Evolutionary conservation across 2,113 vertebrate genomes (phyloP).

Genomic region (Tenebrosternarchus preto): DNA sequence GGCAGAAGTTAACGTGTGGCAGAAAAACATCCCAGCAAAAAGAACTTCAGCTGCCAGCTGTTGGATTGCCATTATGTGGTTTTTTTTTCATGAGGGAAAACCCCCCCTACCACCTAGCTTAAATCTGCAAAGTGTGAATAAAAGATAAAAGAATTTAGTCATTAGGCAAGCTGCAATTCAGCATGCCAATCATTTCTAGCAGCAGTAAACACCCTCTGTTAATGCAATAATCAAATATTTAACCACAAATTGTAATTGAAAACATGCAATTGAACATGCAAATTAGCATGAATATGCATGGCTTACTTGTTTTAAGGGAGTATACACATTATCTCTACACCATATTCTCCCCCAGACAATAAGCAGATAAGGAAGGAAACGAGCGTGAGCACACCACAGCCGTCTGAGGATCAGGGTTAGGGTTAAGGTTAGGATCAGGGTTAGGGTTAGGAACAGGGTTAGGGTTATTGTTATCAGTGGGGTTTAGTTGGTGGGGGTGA

Average conservation of each 20-base stretch:
- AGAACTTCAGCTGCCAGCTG: constrained; percentile 10
- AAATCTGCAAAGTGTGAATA: constrained; percentile 21
- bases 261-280: constrained; percentile 14
- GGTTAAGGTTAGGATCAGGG: no score
- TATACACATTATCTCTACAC: constrained; percentile 3
- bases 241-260: constrained; percentile 39
- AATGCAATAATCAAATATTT: constrained; percentile 37
- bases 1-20: constrained; percentile 14
- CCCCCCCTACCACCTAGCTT: constrained; percentile 13
- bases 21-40: background rate
- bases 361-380: background rate
- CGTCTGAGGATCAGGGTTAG: background rate
- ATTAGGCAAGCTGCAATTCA: constrained; percentile 23
- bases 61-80: constrained; percentile 29
- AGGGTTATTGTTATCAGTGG: no score
- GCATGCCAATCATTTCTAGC: constrained; percentile 18
- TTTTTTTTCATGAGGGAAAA: constrained; percentile 25
- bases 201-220: constrained; percentile 10
- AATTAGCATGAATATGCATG: constrained; percentile 40
- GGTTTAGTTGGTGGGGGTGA: background rate
- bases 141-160: constrained; percentile 20
- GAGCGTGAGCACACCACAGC: background rate
- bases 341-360: background rate
- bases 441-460: no score
- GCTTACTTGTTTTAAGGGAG: constrained; percentile 5